Percentiles rank a stretch among this genome's conserved stretches.
These are phyloP conservation scores for Psix sp. DNA, from an alignment of 1,140 invertebrate genomes.

Conservation along the genomic window DNA sequence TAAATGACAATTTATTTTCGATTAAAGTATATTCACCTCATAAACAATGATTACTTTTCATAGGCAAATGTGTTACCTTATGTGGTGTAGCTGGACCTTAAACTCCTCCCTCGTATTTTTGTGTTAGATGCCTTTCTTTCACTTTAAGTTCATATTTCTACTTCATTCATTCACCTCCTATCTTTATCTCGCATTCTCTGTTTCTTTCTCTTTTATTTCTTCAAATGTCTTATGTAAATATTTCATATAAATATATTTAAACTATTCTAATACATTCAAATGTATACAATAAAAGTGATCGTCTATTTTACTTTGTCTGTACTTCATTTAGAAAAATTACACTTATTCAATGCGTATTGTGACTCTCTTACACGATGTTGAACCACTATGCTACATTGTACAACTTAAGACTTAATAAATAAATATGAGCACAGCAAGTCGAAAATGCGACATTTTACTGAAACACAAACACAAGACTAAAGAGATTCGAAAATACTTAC, in stretches of 20 bases:
- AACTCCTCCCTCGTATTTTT: slow-evolving; percentile 67
- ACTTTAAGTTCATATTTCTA: slow-evolving; percentile 38
- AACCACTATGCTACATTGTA: slow-evolving; percentile 41
- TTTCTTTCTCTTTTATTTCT: too few species aligned
- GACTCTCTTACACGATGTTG: slow-evolving; percentile 58
- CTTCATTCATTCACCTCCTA: slow-evolving; percentile 47
- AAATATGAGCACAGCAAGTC: slow-evolving; percentile 10
- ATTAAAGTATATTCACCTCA: too few species aligned
- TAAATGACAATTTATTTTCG: too few species aligned
- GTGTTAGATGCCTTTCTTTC: slow-evolving; percentile 51
- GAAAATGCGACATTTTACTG: not conserved
- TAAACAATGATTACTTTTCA: slow-evolving; percentile 8
- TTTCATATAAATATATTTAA: slow-evolving; percentile 29
- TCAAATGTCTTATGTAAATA: slow-evolving; percentile 45
- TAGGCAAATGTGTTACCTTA: slow-evolving; percentile 58
- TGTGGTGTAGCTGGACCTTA: slow-evolving; percentile 76
- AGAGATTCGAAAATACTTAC: slow-evolving; percentile 33
- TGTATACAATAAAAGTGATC: slow-evolving; percentile 19
- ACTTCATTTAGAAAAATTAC: slow-evolving; percentile 24
- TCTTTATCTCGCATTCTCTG: slow-evolving; percentile 26
- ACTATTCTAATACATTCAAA: slow-evolving; percentile 19
- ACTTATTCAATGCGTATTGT: slow-evolving; percentile 49
- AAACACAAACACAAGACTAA: not conserved
- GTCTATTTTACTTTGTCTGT: slow-evolving; percentile 25
- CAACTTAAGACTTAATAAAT: slow-evolving; percentile 10